Percentiles rank a stretch among this genome's conserved stretches.
Conservation (phyloP, 2,113 vertebrate genomes). For the Dipodomys stephensi region DNA sequence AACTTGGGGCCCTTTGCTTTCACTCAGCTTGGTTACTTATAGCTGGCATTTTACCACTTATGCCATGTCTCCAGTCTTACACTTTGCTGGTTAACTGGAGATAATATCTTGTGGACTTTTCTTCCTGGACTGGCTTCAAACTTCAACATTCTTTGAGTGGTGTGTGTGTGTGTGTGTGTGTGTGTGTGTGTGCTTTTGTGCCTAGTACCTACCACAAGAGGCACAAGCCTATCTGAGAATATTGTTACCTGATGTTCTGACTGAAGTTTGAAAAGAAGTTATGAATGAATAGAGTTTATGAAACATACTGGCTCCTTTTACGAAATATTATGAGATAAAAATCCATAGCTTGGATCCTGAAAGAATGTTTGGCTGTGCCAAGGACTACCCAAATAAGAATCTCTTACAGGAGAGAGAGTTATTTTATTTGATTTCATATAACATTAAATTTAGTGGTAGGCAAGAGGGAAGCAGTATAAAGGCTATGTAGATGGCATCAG, state of each 20-base stretch:
- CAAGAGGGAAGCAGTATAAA: not conserved
- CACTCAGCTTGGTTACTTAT: too few relatives aligned
- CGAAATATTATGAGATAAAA: not conserved
- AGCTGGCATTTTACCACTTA: too few relatives aligned
- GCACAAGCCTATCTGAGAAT: not conserved
- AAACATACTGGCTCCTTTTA: not conserved
- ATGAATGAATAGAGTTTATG: not conserved
- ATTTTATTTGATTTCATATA: constrained; percentile 12
- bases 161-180: too few relatives aligned
- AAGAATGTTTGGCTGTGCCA: constrained; percentile 23
- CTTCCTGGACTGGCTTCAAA: too few relatives aligned
- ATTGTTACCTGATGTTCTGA: constrained; percentile 43
- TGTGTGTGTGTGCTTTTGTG: too few relatives aligned
- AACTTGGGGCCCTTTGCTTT: too few relatives aligned
- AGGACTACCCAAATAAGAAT: not conserved
- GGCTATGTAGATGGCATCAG: not conserved
- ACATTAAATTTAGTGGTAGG: not conserved
- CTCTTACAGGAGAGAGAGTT: constrained; percentile 1
- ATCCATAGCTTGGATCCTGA: not conserved
- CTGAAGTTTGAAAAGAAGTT: constrained; percentile 24
- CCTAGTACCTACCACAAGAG: not conserved
- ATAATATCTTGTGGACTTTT: too few relatives aligned
- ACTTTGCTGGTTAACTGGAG: too few relatives aligned
- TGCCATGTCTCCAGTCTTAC: too few relatives aligned
- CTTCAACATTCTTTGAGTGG: too few relatives aligned